Percentiles rank a stretch among this genome's conserved stretches.
phyloP scores from a whole-genome alignment of 2,888 invertebrate genomes.

The Colostygia pectinataria region DNA sequence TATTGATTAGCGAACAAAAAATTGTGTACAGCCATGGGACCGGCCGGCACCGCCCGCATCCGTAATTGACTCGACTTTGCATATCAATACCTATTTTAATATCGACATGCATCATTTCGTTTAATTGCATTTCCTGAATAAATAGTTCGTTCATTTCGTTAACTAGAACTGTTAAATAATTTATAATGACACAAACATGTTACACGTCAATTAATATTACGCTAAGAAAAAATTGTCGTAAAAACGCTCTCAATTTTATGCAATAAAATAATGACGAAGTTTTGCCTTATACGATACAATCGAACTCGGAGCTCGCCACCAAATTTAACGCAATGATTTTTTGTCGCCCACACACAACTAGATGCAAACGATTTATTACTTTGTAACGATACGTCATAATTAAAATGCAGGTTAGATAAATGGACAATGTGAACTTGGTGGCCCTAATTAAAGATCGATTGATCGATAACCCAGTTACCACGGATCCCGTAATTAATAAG shows the following conservation, averaged over 20 bases:
- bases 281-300: conserved; percentile 56
- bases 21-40: conserved; percentile 68
- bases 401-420: conserved; percentile 40
- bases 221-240: conserved; percentile 70
- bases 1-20: conserved; percentile 76
- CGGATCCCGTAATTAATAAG: conserved; percentile 62
- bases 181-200: conserved; percentile 62
- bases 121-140: conserved; percentile 77
- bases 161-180: conserved; percentile 57
- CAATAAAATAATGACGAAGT: conserved; percentile 63
- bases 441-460: conserved; percentile 56
- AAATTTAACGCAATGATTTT: conserved; percentile 53
- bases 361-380: conserved; percentile 46
- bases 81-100: conserved; percentile 80
- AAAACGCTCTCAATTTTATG: conserved; percentile 61
- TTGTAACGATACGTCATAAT: conserved; percentile 49
- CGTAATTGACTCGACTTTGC: conserved; percentile 70
- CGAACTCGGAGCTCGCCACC: conserved; percentile 43
- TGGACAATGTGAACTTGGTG: conserved; percentile 46
- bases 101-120: conserved; percentile 80
- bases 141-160: conserved; percentile 48
- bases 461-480: conserved; percentile 58
- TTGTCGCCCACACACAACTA: conserved; percentile 34
- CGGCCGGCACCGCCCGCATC: conserved; percentile 63
- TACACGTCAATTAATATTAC: conserved; percentile 71